Conservation (phyloP, 2,888 invertebrate genomes). For the Trachelus iudaicus region DNA sequence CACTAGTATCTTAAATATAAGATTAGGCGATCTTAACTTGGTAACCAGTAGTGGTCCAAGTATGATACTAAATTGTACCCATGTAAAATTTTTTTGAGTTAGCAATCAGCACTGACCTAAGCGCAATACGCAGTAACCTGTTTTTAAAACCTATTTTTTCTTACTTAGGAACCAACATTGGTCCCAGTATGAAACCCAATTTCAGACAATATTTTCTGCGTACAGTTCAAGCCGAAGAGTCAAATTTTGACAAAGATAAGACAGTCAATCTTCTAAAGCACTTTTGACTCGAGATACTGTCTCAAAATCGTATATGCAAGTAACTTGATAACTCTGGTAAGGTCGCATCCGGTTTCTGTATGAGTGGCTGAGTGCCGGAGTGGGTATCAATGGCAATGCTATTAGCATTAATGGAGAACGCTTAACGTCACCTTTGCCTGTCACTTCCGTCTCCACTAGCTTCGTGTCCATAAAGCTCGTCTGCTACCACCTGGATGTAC, state of each 20-base stretch:
- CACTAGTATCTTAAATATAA: neutral
- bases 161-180: neutral
- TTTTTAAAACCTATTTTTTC: no score
- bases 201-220: neutral
- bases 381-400: conserved; percentile 38
- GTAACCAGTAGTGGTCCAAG: neutral
- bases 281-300: neutral
- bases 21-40: neutral
- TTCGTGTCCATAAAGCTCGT: neutral
- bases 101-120: neutral
- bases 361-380: conserved; percentile 8
- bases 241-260: neutral
- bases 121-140: no score
- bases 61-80: neutral
- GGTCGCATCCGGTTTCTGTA: neutral
- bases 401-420: conserved; percentile 41
- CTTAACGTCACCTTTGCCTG: conserved; percentile 10
- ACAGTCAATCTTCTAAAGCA: neutral
- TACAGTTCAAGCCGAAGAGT: neutral
- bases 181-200: neutral
- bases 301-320: neutral
- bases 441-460: neutral
- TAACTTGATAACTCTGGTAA: neutral
- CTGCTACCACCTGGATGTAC: neutral
- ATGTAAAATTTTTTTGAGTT: neutral